Evolutionary conservation across 2,797 vertebrate genomes (phyloP).

Genomic region (Carcharodon carcharias): DNA sequence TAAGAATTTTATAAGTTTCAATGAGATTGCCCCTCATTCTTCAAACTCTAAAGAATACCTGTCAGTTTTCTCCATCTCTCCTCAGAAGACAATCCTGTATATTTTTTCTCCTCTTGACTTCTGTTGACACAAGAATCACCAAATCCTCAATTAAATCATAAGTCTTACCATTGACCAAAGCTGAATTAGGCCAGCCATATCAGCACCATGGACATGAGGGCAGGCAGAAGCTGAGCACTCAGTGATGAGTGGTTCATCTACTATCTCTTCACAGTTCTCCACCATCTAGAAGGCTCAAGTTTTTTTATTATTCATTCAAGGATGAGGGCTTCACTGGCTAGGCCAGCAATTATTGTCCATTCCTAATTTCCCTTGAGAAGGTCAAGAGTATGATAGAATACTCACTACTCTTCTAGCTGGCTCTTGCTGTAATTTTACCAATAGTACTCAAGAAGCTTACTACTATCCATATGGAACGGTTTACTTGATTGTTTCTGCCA

Average conservation of each 20-base stretch:
- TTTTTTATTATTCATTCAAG: too few species aligned
- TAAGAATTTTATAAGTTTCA: too few species aligned
- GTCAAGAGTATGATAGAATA: not conserved
- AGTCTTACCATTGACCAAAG: not conserved
- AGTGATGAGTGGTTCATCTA: not conserved
- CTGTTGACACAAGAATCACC: not conserved
- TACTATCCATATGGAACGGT: not conserved
- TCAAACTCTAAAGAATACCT: too few species aligned
- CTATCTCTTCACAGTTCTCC: not conserved
- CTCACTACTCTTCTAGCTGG: not conserved
- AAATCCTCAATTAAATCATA: not conserved
- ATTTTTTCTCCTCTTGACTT: not conserved
- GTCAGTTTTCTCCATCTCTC: too few species aligned
- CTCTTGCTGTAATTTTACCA: not conserved
- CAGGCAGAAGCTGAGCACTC: not conserved
- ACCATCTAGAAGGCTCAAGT: not conserved
- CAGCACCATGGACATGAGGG: not conserved
- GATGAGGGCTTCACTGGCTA: too few species aligned
- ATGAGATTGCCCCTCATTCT: too few species aligned
- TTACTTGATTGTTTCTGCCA: not conserved
- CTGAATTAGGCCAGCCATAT: not conserved
- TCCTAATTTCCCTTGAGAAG: too few species aligned
- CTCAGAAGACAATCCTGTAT: too few species aligned
- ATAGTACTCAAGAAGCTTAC: not conserved
- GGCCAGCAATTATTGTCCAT: too few species aligned